phyloP scores from a whole-genome alignment of 2,888 invertebrate genomes.

The Chrysina gloriosa region DNA sequence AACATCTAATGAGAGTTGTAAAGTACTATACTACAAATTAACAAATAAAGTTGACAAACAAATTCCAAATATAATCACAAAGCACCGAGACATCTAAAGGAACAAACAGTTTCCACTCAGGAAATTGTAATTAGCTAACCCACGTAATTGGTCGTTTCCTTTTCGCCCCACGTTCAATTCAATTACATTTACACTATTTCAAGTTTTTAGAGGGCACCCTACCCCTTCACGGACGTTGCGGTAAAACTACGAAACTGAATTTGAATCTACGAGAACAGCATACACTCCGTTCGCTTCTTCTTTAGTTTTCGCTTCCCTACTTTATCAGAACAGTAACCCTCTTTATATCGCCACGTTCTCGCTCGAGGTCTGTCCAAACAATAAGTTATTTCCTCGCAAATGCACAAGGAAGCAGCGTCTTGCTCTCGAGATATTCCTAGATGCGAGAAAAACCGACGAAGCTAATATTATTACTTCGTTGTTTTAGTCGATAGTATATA shows the following conservation, averaged over 20 bases:
- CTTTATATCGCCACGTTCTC: slow-evolving; percentile 3
- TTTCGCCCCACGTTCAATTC: slow-evolving; percentile 49
- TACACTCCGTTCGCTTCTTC: neutral
- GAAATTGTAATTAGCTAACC: slow-evolving; percentile 53
- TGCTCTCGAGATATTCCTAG: neutral
- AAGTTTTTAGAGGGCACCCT: slow-evolving; percentile 39
- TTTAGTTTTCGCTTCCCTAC: neutral
- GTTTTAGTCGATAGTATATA: slow-evolving; percentile 3
- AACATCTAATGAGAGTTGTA: slow-evolving; percentile 9
- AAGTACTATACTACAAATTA: no score
- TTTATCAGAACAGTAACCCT: neutral
- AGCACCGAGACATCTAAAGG: neutral
- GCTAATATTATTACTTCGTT: slow-evolving; percentile 1
- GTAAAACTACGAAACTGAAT: slow-evolving; percentile 33
- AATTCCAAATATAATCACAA: neutral
- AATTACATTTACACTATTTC: slow-evolving; percentile 52
- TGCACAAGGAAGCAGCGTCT: slow-evolving; percentile 8
- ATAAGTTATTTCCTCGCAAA: slow-evolving; percentile 23
- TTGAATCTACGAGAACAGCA: slow-evolving; percentile 3
- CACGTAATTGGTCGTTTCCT: slow-evolving; percentile 53
- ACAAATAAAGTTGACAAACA: neutral
- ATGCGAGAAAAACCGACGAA: neutral
- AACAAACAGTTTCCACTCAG: slow-evolving; percentile 23
- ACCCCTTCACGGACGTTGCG: neutral
- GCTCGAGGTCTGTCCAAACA: slow-evolving; percentile 21